Evolutionary conservation across 2,888 invertebrate species (phyloP).

Genomic region (Lycocerus yunnanus): DNA sequence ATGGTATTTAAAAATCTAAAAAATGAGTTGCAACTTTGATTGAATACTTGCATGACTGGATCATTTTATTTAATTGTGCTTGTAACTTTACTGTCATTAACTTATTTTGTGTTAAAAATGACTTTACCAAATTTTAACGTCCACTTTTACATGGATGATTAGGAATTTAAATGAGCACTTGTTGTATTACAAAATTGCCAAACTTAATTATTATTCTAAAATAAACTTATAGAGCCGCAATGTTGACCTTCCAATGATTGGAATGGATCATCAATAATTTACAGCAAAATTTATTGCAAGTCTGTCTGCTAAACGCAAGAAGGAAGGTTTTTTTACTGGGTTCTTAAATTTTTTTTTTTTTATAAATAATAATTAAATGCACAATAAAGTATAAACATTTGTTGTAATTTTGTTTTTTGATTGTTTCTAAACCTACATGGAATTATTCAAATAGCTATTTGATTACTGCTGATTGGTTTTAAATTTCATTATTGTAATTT

Average conservation of each 20-base stretch:
- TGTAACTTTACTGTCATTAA: slow-evolving; percentile 19
- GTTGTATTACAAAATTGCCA: background rate
- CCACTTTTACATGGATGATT: slow-evolving; percentile 22
- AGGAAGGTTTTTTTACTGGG: too few species aligned
- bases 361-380: too few species aligned
- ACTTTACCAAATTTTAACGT: slow-evolving; percentile 24
- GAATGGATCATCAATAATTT: background rate
- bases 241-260: background rate
- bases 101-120: slow-evolving; percentile 21
- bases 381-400: too few species aligned
- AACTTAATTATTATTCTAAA: background rate
- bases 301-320: too few species aligned
- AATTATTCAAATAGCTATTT: too few species aligned
- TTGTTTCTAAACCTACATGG: too few species aligned
- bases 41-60: slow-evolving; percentile 34
- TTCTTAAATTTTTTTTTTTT: too few species aligned
- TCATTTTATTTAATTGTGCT: slow-evolving; percentile 32
- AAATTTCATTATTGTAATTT: slow-evolving; percentile 11
- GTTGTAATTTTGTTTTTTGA: too few species aligned
- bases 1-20: slow-evolving; percentile 27
- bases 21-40: slow-evolving; percentile 34
- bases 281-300: too few species aligned
- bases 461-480: background rate
- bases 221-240: background rate
- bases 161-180: slow-evolving; percentile 14